Evolutionary conservation across 2,888 invertebrate species (phyloP), one percentile per base, ranked within the genome.

Genomic region (Graphium colonna): DNA sequence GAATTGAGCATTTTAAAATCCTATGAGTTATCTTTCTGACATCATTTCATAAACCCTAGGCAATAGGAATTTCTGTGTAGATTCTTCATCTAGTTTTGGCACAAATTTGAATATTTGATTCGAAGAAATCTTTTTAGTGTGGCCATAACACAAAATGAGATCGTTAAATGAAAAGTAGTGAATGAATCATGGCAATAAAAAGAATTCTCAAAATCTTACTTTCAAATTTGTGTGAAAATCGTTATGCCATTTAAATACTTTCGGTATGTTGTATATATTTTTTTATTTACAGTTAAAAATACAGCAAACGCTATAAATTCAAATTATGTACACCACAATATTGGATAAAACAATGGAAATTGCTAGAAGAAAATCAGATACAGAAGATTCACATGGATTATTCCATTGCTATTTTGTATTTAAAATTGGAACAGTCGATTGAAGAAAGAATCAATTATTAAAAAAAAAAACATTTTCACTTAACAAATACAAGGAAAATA

Each of bases 1-100:
- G 39, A 53, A 53, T 53, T 53, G 53, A 53, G 53, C 53, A 53
- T 53, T 53, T 53, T 21, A 44, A 44, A 43, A 5, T 49, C 31
- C 15, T 53, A 53, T 44, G 52, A 52, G 47, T 48, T 17, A 16
- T 46, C 17, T 7, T 45, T 52, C 26, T 16, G 12, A 13, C 12
- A 13, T 1, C 36, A 31, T 16, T 39, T 44, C 53, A 18, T 44
- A 53, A 44, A 21, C 36, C 44, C 53, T 44, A 49, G 44, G 21
- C 16, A 43, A 49, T 39, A 16, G 9, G n/a, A 12, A 48, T 36
- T n/a, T 12, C n/a, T n/a, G 31, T 36, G 1, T 1, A 9, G 38
- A 17, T 12, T 7, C 8, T 2, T 13, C n/a, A 5, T 26, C n/a
- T 43, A 16, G 17, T 7, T 44, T 26, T 44, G 39, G 51, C 44